These are phyloP conservation scores for Seriola rivoliana DNA, from an alignment of 2,113 vertebrate species.

Conservation along the genomic window DNA sequence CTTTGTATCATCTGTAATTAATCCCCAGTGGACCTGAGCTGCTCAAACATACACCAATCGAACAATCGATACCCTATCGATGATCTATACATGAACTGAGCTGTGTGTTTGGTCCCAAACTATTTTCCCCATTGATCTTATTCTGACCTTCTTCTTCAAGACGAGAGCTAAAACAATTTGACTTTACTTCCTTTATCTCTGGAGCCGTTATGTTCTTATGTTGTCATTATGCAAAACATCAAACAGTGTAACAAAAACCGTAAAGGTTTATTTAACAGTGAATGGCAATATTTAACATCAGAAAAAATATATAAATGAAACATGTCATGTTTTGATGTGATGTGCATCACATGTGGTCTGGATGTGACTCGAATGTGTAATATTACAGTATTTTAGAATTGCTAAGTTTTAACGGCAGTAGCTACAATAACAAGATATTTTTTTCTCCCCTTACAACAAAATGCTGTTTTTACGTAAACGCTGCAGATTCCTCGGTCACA, in stretches of 20 bases:
- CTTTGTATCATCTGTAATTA: neutral
- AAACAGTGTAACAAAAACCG: neutral
- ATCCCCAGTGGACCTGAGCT: conserved; percentile 11
- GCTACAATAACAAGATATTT: too few species aligned
- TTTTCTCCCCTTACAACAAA: too few species aligned
- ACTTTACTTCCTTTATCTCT: neutral
- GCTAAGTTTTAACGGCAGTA: neutral
- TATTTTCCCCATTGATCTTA: neutral
- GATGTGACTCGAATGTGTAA: neutral
- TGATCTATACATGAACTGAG: neutral
- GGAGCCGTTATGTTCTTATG: neutral
- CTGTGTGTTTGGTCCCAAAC: neutral
- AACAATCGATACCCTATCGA: neutral
- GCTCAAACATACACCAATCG: neutral
- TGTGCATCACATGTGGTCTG: neutral
- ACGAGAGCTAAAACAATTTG: neutral
- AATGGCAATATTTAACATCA: neutral
- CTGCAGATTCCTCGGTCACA: too few species aligned
- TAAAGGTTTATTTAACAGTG: conserved; percentile 30
- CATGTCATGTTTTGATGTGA: conserved; percentile 1
- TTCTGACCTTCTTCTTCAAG: neutral
- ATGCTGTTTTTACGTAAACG: too few species aligned
- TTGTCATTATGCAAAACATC: neutral
- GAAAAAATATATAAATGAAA: conserved; percentile 13
- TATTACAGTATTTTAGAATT: neutral